Evolutionary conservation across 2,113 vertebrate species (phyloP), one percentile per base, ranked within the genome.

Genomic region (Zosterops borbonicus): DNA sequence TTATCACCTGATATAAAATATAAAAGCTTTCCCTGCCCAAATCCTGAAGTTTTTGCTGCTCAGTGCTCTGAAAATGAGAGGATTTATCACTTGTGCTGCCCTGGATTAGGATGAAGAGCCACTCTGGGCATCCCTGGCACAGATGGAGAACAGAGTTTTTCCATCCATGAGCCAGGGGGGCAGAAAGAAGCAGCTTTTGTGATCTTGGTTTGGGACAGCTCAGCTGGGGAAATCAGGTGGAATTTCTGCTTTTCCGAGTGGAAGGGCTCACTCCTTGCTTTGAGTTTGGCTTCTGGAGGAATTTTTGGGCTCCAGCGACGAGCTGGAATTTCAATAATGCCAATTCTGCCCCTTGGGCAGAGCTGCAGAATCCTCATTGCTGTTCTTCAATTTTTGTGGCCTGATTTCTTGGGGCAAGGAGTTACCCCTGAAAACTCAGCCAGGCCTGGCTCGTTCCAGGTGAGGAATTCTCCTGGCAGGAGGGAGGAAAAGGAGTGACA

Each of bases 181-280:
- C 78, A 74, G 68, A 53, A 62, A 52, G 55, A 58, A 76, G 31
- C 28, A 79, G 39, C 47, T 91, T 95, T 67, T 58, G 74, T 68
- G 67, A 87, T 84, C 67, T 85, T 65, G 83, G 69, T 9, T 53
- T 95, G 95, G 89, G 95, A 56, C 50, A 78, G 87, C 83, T 85
- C 88, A 83, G 85, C 83, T 87, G 83, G 41, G 31, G 92, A 74
- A 91, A 87, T 75, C 80, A 81, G 88, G 44, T 82, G 31, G 91
- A 92, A 95, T 95, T 94, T 77, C 73, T 91, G 83, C 83, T 79
- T 87, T 83, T 63, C 78, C 49, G 18, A 88, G 91, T 29, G 79
- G 73, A 60, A 56, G 91, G 64, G 52, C 47, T 86, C 62, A 10
- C 47, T 55, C 59, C 76, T 78, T 9, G 71, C 39, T 33, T 74